Base-by-base conservation (phyloP, 2,113 vertebrate genomes). In the Symphodus melops region DNA sequence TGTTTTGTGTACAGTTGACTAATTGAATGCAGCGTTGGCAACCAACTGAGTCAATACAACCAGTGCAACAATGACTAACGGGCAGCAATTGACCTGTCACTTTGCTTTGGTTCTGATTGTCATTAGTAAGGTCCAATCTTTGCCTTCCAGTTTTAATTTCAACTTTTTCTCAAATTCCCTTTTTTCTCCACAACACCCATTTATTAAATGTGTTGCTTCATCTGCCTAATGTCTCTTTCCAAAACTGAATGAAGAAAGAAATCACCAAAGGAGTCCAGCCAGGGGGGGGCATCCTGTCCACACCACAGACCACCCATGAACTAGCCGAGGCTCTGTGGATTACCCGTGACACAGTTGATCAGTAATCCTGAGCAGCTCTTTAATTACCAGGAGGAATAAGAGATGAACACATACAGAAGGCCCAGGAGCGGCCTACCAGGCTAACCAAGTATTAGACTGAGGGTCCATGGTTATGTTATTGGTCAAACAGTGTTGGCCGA, bases 341-440 rank as follows among this genome's bases (percentile, higher is more conserved):
- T 86, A 78, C 65, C 53, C 49, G 17, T 79, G 66, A 75, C 76
- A 75, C 55, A 64, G 62, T 60, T 33, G 78, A 86, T 87, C 75
- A 82, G 77, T 88, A 73, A 86, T 85, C 74, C 76, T 69, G 84
- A 80, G 76, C 48, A 84, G 66, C 61, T 52, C 83, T 92, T 91
- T 89, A 91, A 91, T 88, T 91, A 89, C 62, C 28, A 28, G 9
- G 36, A 83, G 88, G 75, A 85, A 91, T 87, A 91, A 87, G 86
- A 83, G 48, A 87, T 87, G 67, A 81, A 67, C 20, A 49, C 75
- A 79, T 58, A 54, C 49, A 75, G 80, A 59, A 82, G 70, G 65
- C 57, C 72, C 59, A 72, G 14, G 4, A 82, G 70, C 71, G 48
- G 61, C 61, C 72, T 84, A 71, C 58, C 48, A 5, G 48, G n/a